A percentile compares a stretch with the other conserved stretches of the same genome.
Evolutionary conservation across 2,797 vertebrate genomes (phyloP).

Genomic region (Rhinophrynus dorsalis): DNA sequence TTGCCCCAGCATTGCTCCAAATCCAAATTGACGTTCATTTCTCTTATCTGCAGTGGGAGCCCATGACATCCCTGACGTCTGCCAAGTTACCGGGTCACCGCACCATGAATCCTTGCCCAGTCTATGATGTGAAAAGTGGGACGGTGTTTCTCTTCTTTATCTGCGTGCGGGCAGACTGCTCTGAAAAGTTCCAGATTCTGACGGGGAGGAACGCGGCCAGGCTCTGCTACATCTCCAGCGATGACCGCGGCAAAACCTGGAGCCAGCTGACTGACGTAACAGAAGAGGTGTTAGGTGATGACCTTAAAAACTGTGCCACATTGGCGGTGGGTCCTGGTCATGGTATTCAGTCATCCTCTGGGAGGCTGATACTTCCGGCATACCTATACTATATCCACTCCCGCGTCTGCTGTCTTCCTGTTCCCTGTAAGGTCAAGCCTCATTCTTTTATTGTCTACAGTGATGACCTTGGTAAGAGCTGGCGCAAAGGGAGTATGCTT

Average conservation of each 20-base stretch:
- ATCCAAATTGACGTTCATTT: no score
- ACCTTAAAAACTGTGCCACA: conserved; percentile 80
- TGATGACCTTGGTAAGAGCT: conserved; percentile 76
- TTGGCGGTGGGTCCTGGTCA: conserved; percentile 92
- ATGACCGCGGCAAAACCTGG: conserved; percentile 79
- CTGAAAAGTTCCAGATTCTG: conserved; percentile 72
- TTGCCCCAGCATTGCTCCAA: no score
- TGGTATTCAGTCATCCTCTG: conserved; percentile 78
- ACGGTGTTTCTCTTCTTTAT: conserved; percentile 86
- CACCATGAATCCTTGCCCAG: conserved; percentile 91
- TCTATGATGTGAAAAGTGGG: conserved; percentile 75
- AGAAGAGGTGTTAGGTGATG: conserved; percentile 67
- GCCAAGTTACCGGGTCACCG: conserved; percentile 66
- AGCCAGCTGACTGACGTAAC: conserved; percentile 75
- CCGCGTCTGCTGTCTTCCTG: conserved; percentile 56
- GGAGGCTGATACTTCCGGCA: conserved; percentile 81
- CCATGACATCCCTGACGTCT: conserved; percentile 45
- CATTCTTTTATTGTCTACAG: conserved; percentile 84
- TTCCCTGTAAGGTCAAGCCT: conserved; percentile 65
- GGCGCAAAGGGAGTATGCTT: conserved; percentile 68
- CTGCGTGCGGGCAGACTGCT: conserved; percentile 67
- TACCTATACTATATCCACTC: conserved; percentile 67
- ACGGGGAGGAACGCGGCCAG: conserved; percentile 74
- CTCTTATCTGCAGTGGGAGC: conserved; percentile 60
- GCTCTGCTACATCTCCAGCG: conserved; percentile 79